phyloP scores from a whole-genome alignment of 2,113 vertebrate genomes.

The Myiopsitta monachus region DNA sequence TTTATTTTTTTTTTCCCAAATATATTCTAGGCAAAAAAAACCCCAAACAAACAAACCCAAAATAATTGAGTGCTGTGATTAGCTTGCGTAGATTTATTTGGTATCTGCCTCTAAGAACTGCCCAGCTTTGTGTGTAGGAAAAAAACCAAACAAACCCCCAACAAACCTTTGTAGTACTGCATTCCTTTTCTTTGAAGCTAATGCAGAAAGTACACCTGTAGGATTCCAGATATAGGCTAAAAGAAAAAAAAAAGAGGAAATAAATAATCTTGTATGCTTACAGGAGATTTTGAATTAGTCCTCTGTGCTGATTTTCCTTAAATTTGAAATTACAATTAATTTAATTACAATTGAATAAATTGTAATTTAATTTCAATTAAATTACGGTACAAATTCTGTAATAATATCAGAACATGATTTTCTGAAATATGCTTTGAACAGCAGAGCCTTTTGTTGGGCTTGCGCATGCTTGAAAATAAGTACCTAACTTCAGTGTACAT shows the following conservation, averaged over 20 bases:
- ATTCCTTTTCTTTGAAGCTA: background rate
- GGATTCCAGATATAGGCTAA: background rate
- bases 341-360: background rate
- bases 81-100: background rate
- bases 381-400: background rate
- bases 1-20: background rate
- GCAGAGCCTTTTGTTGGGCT: background rate
- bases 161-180: background rate
- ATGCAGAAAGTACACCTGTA: background rate
- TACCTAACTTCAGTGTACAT: background rate
- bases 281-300: background rate
- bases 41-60: background rate
- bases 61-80: background rate
- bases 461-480: background rate
- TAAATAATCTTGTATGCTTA: background rate
- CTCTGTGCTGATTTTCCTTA: background rate
- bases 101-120: background rate
- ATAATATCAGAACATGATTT: background rate
- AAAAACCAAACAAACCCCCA: rapidly evolving
- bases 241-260: background rate
- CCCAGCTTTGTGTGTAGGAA: background rate
- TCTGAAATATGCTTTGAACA: background rate
- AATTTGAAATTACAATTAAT: background rate
- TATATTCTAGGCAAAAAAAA: background rate
- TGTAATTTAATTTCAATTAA: background rate